Conservation (phyloP, 37 sponge, comb jelly and placozoan genomes). For the Halichondria panicea region DNA sequence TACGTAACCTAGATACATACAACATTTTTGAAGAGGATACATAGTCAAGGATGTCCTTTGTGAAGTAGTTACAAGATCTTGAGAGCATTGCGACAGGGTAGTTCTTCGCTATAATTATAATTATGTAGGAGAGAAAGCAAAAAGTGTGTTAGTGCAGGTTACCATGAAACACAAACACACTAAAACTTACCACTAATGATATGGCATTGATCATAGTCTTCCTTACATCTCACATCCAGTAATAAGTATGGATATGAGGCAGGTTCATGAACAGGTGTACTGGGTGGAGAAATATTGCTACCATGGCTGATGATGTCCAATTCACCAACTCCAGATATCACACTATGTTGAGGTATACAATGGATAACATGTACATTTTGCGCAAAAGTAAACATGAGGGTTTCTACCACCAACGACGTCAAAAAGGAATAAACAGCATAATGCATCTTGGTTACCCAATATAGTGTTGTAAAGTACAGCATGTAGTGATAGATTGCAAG, state of each 20-base stretch:
- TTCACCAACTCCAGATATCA: constrained; percentile 73
- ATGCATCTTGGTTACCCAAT: no score
- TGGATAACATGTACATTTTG: background rate
- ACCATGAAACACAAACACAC: background rate
- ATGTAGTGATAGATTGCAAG: background rate
- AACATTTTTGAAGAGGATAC: constrained; percentile 63
- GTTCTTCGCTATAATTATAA: constrained; percentile 60
- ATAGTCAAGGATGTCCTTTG: constrained; percentile 90
- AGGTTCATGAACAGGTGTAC: background rate
- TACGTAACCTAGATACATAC: no score
- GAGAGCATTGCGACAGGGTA: constrained; percentile 90
- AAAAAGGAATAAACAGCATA: no score
- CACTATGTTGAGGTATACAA: constrained; percentile 1
- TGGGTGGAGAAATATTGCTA: background rate
- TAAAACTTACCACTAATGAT: constrained; percentile 78
- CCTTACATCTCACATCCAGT: constrained; percentile 88
- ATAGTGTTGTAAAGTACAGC: background rate
- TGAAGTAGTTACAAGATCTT: constrained; percentile 93
- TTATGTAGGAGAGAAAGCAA: background rate
- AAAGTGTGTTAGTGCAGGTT: background rate
- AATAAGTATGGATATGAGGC: constrained; percentile 93
- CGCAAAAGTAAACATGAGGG: background rate
- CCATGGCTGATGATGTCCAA: constrained; percentile 36
- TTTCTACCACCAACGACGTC: no score
- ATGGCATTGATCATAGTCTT: constrained; percentile 86